These are phyloP conservation scores for Calonectris borealis DNA, from an alignment of 2,113 vertebrate species.

Conservation along the genomic window DNA sequence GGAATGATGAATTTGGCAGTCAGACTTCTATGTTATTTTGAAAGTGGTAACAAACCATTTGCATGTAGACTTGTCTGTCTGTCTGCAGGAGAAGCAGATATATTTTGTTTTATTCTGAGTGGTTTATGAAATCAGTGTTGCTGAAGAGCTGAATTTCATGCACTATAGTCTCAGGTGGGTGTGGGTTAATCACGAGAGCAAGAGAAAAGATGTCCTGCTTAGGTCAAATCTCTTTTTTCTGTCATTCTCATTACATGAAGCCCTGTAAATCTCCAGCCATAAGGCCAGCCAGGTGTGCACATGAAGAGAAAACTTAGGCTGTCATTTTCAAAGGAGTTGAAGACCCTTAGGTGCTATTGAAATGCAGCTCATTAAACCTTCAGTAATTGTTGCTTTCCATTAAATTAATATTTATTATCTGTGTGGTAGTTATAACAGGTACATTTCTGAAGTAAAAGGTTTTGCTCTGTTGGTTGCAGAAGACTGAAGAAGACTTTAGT, in stretches of 20 bases:
- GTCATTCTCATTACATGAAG: background rate
- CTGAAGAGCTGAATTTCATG: background rate
- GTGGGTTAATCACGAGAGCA: background rate
- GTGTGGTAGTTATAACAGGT: background rate
- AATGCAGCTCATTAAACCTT: background rate
- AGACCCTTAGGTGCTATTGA: background rate
- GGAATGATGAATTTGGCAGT: background rate
- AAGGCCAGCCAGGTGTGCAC: background rate
- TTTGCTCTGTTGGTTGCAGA: background rate
- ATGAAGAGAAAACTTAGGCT: background rate
- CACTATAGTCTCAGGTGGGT: background rate
- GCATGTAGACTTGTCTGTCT: background rate
- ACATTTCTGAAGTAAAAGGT: background rate
- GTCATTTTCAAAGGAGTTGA: background rate
- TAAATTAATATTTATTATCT: constrained; percentile 3
- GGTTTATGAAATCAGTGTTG: background rate
- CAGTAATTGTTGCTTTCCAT: background rate
- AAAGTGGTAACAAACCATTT: background rate
- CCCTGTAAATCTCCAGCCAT: background rate
- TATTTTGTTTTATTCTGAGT: background rate
- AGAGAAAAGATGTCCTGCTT: background rate
- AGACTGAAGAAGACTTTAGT: background rate
- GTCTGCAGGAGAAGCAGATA: background rate
- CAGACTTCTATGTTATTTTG: background rate
- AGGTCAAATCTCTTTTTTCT: background rate